phyloP scores from a whole-genome alignment of 2,113 vertebrate genomes.

The Notothenia coriiceps region DNA sequence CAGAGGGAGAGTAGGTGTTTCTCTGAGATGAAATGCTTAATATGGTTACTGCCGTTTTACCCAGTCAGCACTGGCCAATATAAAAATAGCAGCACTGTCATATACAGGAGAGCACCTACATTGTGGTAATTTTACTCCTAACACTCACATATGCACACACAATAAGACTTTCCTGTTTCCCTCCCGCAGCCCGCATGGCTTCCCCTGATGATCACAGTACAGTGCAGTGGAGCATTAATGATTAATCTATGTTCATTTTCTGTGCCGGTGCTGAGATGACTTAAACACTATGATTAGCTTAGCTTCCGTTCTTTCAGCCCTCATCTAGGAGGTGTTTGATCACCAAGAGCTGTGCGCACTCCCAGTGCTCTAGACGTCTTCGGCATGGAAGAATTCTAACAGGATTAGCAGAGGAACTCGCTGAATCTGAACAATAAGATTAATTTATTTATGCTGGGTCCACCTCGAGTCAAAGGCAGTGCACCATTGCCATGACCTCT shows the following conservation, averaged over 20 bases:
- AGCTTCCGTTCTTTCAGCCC: conserved; percentile 66
- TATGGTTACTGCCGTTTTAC: conserved; percentile 39
- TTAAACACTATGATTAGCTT: conserved; percentile 75
- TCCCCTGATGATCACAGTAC: conserved; percentile 50
- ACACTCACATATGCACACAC: conserved; percentile 35
- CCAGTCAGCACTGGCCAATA: conserved; percentile 46
- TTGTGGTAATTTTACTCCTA: conserved; percentile 24
- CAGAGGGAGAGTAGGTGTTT: conserved; percentile 21
- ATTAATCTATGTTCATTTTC: conserved; percentile 66
- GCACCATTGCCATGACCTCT: conserved; percentile 10
- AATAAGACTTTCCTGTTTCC: not conserved
- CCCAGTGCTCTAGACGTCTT: conserved; percentile 59
- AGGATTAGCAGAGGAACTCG: conserved; percentile 59
- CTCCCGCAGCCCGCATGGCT: conserved; percentile 29
- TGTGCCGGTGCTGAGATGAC: conserved; percentile 43
- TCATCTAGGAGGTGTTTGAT: conserved; percentile 78
- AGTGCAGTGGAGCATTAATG: conserved; percentile 53
- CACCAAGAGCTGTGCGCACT: conserved; percentile 42
- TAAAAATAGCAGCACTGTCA: conserved; percentile 18
- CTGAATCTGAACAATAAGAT: conserved; percentile 38
- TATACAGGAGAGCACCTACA: conserved; percentile 19
- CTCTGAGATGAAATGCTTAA: conserved; percentile 55
- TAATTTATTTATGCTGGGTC: conserved; percentile 37
- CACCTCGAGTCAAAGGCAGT: conserved; percentile 22
- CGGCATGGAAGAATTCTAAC: conserved; percentile 71